Evolutionary conservation across 2,113 vertebrate species (phyloP).

Genomic region (Esox niger): DNA sequence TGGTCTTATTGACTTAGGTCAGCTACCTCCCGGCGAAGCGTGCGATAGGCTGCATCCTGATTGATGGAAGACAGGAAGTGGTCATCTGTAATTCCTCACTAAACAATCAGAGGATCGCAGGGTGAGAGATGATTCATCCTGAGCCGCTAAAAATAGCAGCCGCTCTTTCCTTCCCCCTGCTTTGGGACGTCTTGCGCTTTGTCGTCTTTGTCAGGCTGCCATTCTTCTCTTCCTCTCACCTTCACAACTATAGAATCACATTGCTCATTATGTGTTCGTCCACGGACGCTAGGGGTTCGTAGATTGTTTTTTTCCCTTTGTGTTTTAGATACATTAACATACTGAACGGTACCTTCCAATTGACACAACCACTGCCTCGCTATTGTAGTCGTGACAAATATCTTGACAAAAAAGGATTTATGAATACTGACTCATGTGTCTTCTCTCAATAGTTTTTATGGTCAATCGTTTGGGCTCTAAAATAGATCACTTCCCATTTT

Average conservation of each 20-base stretch:
- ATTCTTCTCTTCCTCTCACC: background rate
- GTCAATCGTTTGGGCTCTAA: background rate
- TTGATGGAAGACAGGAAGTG: conserved; percentile 20
- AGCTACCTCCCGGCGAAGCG: conserved; percentile 18
- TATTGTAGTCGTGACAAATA: no score
- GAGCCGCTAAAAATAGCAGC: conserved; percentile 14
- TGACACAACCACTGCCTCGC: background rate
- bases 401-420: background rate
- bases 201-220: conserved; percentile 12
- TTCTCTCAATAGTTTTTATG: background rate
- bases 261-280: background rate
- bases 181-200: conserved; percentile 7
- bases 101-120: conserved; percentile 26
- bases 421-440: background rate
- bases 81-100: conserved; percentile 18
- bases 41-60: conserved; percentile 10
- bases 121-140: conserved; percentile 24
- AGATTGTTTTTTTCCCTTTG: no score
- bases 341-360: background rate
- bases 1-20: conserved; percentile 6
- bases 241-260: conserved; percentile 1
- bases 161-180: background rate
- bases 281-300: background rate
- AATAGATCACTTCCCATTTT: background rate
- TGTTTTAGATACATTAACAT: no score